Conservation (phyloP, 2,888 invertebrate genomes). For the Neocrepidodera transversa region DNA sequence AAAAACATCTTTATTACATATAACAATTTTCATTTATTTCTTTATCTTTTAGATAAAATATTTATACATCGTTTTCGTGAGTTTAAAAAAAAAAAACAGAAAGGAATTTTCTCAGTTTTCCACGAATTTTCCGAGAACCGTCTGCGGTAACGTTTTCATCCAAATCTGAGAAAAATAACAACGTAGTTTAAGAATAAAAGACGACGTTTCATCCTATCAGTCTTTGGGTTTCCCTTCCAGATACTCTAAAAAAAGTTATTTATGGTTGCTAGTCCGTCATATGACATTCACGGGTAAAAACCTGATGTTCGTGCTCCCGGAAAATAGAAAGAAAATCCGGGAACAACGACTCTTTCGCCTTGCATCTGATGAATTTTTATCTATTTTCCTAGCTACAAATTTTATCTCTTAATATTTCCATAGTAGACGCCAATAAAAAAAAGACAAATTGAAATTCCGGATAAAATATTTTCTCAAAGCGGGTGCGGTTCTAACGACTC, state of each 20-base stretch:
- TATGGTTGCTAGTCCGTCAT: conserved; percentile 9
- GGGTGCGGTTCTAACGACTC: conserved; percentile 20
- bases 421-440: conserved; percentile 15
- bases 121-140: conserved; percentile 2
- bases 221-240: conserved; percentile 1
- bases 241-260: conserved; percentile 8
- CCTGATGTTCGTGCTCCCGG: not conserved
- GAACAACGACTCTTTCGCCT: not conserved
- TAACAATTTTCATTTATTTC: no score
- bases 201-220: conserved; percentile 23
- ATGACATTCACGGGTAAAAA: conserved; percentile 16
- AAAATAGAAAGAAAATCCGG: not conserved
- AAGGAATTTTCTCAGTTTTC: not conserved
- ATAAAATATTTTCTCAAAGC: conserved; percentile 21
- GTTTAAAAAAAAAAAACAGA: no score
- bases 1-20: no score
- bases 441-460: conserved; percentile 2
- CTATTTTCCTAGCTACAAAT: not conserved
- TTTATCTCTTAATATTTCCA: not conserved
- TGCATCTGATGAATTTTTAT: not conserved
- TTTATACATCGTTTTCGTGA: no score
- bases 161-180: conserved; percentile 23
- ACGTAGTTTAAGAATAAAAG: conserved; percentile 16
- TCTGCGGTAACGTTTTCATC: conserved; percentile 19
- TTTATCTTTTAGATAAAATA: no score